Evolutionary conservation across 2,113 vertebrate species (phyloP), one percentile per base, ranked within the genome.

Genomic region (Heloderma charlesbogerti): DNA sequence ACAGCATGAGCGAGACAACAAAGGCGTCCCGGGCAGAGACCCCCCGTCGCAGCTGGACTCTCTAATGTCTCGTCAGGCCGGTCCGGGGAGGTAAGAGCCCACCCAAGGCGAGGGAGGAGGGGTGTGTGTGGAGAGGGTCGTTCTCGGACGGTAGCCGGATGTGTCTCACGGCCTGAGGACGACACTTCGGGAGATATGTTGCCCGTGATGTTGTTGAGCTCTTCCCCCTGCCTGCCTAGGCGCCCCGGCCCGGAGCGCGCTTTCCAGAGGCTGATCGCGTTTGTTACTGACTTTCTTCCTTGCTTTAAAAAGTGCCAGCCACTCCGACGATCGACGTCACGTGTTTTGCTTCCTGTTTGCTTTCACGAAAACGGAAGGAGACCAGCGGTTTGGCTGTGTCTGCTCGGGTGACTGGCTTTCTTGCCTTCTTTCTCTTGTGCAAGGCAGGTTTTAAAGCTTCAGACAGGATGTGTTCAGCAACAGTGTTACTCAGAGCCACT

Each of bases 251-350:
- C 6, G 37, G 60, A 40, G 22, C 63, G n/a, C 22, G 77, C 57
- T 83, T 37, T 25, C 34, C 3, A 0, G 20, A 25, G 40, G 57
- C 20, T 20, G 81, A 37, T 10, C 18, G 22, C 54, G 37, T 37
- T 57, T 82, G 34, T 63, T 37, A 48, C 34, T 51, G 12, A 71
- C 34, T 66, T 63, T 79, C n/a, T 77, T 10, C 54, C 27, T 80
- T 27, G 54, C 2, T 34, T 34, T 45, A 29, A 25, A 34, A 89
- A 89, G 51, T 54, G 45, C 69, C 54, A 51, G 34, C 57, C 90
- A 37, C n/a, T 84, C 90, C 45, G 15, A 67, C 45, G 91, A 88
- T 10, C 72, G 5, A 34, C 1, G 89, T 80, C 89, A 85, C 37
- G 60, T 57, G 89, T 37, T 34, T 34, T 1, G 67, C 40, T 57